Evolutionary conservation across 1,140 invertebrate genomes (phyloP).

Genomic region (Drosophila insularis): DNA sequence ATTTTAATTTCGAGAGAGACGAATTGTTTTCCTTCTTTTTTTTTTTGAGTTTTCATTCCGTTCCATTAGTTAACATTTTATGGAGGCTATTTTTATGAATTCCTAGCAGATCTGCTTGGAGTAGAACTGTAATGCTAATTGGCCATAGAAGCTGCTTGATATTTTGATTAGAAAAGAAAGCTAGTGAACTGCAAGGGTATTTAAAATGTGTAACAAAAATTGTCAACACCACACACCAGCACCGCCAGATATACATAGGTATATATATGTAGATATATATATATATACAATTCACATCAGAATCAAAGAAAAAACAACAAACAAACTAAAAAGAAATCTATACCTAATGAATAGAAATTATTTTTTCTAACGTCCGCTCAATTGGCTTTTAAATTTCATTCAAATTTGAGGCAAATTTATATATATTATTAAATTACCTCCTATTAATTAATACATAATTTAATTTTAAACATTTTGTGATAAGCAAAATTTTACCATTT

Average conservation of each 20-base stretch:
- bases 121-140: too few species aligned
- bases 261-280: not conserved
- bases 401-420: not conserved
- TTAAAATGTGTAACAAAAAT: not conserved
- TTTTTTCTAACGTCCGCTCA: not conserved
- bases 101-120: too few species aligned
- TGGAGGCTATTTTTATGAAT: not conserved
- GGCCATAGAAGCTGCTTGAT: not conserved
- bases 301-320: not conserved
- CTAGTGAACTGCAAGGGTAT: conserved; percentile 5
- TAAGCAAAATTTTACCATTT: conserved; percentile 76
- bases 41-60: not conserved
- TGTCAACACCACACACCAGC: conserved; percentile 1
- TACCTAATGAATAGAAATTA: not conserved
- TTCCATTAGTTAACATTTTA: not conserved
- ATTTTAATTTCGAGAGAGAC: too few species aligned
- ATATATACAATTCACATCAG: conserved; percentile 2
- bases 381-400: conserved; percentile 1
- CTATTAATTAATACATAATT: conserved; percentile 33
- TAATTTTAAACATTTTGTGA: conserved; percentile 82
- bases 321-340: not conserved
- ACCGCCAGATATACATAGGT: not conserved
- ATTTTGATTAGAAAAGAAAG: not conserved
- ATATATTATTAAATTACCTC: not conserved
- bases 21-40: too few species aligned